Percentiles rank a stretch among this genome's conserved stretches.
Evolutionary conservation across 2,113 vertebrate species (phyloP).

Genomic region (Corythornis vintsioides): DNA sequence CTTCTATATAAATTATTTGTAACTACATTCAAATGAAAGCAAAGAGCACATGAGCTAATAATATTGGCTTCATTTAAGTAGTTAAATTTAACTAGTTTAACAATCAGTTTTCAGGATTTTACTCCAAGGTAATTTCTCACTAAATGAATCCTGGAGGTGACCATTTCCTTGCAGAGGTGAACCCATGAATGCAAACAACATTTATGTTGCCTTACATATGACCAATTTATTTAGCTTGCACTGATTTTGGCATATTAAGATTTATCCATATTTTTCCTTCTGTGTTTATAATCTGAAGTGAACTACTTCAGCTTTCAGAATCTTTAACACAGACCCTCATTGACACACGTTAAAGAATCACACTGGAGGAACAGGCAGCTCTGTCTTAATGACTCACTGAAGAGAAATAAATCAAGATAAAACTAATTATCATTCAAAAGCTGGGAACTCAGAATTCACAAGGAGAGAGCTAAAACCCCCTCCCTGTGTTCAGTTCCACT

Average conservation of each 20-base stretch:
- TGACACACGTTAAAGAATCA: not conserved
- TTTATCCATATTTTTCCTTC: not conserved
- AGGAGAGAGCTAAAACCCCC: not conserved
- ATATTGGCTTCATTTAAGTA: not conserved
- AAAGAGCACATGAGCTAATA: not conserved
- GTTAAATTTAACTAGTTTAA: not conserved
- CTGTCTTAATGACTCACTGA: not conserved
- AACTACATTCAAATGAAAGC: not conserved
- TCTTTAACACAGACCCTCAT: not conserved
- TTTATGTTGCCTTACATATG: not conserved
- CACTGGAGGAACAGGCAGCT: not conserved
- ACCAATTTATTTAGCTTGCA: not conserved
- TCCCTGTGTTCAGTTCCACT: not conserved
- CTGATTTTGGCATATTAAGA: not conserved
- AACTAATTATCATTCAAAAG: not conserved
- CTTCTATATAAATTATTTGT: not conserved
- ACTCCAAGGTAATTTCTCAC: not conserved
- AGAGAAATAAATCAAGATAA: not conserved
- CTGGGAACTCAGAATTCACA: not conserved
- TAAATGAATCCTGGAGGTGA: not conserved
- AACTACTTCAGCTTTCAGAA: not conserved
- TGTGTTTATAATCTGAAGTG: not conserved
- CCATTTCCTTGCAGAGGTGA: not conserved
- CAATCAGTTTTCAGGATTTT: not conserved
- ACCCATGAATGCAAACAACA: not conserved